phyloP scores from a whole-genome alignment of 1,140 invertebrate species.

The Eupeodes corollae region DNA sequence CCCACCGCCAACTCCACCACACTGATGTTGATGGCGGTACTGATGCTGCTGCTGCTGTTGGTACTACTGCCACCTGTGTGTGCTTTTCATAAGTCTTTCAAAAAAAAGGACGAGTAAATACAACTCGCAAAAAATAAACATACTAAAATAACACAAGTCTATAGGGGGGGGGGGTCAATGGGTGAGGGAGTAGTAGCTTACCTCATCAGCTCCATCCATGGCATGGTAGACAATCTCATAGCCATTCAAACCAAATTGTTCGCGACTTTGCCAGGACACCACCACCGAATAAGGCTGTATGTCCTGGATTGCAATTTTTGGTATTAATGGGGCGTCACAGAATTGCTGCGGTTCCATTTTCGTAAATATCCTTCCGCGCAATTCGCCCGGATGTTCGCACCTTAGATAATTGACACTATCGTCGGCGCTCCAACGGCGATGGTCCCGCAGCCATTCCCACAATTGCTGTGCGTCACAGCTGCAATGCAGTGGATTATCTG shows the following conservation, averaged over 20 bases:
- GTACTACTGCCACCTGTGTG: no score
- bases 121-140: no score
- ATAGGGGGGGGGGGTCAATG: no score
- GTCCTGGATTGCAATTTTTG: conserved; percentile 73
- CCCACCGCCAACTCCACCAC: no score
- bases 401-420: conserved; percentile 47
- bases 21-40: no score
- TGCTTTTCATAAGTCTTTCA: no score
- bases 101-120: no score
- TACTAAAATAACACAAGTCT: no score
- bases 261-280: conserved; percentile 79
- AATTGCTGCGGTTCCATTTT: conserved; percentile 66
- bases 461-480: conserved; percentile 73
- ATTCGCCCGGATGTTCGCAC: conserved; percentile 67
- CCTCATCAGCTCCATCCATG: conserved; percentile 49
- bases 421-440: conserved; percentile 52
- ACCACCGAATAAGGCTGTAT: conserved; percentile 78
- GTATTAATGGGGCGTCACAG: conserved; percentile 67
- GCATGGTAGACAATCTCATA: conserved; percentile 78
- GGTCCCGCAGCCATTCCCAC: conserved; percentile 80
- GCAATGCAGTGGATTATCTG: conserved; percentile 75
- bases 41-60: no score
- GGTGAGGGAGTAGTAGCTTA: conserved; percentile 31
- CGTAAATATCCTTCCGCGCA: conserved; percentile 61
- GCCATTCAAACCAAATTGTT: conserved; percentile 71